A percentile compares a stretch with the other conserved stretches of the same genome.
Conservation (phyloP, 2,797 vertebrate species). For the Centroberyx gerrardi region DNA sequence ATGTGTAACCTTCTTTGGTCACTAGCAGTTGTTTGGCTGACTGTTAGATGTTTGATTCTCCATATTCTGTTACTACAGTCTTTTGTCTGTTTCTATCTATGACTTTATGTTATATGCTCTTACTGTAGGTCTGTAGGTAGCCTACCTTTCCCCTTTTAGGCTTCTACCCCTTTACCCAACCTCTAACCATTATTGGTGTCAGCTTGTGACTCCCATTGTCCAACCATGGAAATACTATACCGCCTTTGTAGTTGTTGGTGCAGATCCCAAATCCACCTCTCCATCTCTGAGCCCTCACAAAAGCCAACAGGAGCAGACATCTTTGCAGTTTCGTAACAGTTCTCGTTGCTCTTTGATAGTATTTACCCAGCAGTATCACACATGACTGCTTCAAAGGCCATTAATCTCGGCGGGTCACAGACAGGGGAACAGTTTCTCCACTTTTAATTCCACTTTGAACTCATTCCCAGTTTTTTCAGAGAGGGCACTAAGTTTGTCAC, state of each 20-base stretch:
- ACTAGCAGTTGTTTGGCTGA: too few relatives aligned
- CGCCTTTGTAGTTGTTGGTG: constrained; percentile 18
- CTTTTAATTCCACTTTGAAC: constrained; percentile 59
- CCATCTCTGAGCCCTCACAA: constrained; percentile 2
- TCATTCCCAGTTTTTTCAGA: constrained; percentile 38
- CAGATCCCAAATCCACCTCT: not conserved
- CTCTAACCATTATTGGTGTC: too few relatives aligned
- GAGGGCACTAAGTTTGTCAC: constrained; percentile 21
- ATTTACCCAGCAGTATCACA: constrained; percentile 21
- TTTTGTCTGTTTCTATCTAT: too few relatives aligned
- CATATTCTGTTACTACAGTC: too few relatives aligned
- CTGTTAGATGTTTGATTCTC: too few relatives aligned
- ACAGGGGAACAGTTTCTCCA: constrained; percentile 7
- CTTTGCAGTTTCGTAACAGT: constrained; percentile 12
- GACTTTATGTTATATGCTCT: too few relatives aligned
- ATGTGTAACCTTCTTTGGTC: too few relatives aligned
- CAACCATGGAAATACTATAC: not conserved
- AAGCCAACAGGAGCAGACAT: constrained; percentile 2
- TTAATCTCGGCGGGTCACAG: constrained; percentile 46
- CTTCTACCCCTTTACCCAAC: too few relatives aligned
- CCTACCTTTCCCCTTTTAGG: too few relatives aligned
- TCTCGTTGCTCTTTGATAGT: constrained; percentile 23
- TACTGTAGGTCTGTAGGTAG: too few relatives aligned
- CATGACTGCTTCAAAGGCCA: constrained; percentile 46
- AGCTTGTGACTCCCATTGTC: not conserved